phyloP scores from a whole-genome alignment of 2,888 invertebrate genomes.

The Eumacrocentrus americanus region DNA sequence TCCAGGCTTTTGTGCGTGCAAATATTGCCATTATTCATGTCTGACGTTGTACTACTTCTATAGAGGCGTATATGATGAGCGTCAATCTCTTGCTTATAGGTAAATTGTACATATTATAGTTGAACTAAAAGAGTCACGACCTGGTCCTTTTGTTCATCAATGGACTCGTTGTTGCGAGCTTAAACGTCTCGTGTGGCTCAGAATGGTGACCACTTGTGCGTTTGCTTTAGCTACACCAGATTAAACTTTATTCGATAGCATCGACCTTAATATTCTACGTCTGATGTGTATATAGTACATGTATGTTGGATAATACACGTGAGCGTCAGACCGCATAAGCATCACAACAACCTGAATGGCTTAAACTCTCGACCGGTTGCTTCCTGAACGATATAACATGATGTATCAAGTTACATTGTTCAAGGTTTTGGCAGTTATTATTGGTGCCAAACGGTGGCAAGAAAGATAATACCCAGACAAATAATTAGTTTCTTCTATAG shows the following conservation, averaged over 20 bases:
- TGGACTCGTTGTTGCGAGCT: conserved; percentile 17
- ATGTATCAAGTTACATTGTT: conserved; percentile 12
- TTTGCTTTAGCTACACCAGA: conserved; percentile 21
- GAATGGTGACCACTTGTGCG: conserved; percentile 22
- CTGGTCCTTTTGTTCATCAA: conserved; percentile 23
- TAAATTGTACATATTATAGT: background rate
- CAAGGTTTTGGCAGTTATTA: conserved; percentile 15
- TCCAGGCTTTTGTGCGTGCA: conserved; percentile 59
- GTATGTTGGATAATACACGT: conserved; percentile 8
- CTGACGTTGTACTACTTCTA: conserved; percentile 19
- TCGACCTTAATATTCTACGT: conserved; percentile 26
- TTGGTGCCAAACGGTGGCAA: too few relatives aligned
- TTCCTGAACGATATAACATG: background rate
- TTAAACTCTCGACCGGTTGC: conserved; percentile 11
- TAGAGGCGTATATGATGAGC: conserved; percentile 7
- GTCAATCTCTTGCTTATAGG: background rate
- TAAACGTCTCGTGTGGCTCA: conserved; percentile 19
- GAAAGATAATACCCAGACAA: too few relatives aligned
- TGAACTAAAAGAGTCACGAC: conserved; percentile 11
- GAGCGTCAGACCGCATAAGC: conserved; percentile 25
- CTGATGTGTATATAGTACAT: background rate
- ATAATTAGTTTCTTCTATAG: too few relatives aligned
- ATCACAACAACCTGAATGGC: conserved; percentile 23
- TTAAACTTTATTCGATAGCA: conserved; percentile 26
- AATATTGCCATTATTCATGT: conserved; percentile 57